Evolutionary conservation across 2,113 vertebrate species (phyloP).

Genomic region (Hemichromis elongatus): DNA sequence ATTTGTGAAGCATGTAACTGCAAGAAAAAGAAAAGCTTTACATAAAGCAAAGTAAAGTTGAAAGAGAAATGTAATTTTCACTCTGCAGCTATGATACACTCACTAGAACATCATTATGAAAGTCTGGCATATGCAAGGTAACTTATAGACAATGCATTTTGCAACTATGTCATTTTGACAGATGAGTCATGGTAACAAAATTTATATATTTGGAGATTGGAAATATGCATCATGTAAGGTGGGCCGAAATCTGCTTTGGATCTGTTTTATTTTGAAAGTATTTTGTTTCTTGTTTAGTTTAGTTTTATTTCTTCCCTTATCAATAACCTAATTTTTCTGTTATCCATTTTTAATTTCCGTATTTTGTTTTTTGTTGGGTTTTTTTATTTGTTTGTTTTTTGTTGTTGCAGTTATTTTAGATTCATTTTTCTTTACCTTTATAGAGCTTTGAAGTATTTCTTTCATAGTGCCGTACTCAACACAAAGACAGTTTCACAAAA

Average conservation of each 20-base stretch:
- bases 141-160: neutral
- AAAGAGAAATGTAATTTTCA: neutral
- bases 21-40: neutral
- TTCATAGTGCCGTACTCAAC: neutral
- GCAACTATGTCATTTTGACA: neutral
- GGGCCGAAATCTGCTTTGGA: neutral
- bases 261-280: neutral
- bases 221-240: neutral
- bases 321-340: neutral
- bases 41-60: neutral
- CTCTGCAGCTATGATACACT: neutral
- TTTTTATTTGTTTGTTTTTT: neutral
- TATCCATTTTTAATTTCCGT: neutral
- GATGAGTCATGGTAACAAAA: neutral
- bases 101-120: neutral
- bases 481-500: neutral
- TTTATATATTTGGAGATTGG: neutral
- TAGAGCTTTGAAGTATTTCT: neutral
- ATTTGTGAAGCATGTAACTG: neutral
- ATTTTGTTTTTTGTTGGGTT: neutral
- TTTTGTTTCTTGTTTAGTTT: neutral
- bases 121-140: neutral
- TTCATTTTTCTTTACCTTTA: neutral
- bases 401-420: neutral
- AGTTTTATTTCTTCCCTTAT: fast-evolving